phyloP scores from a whole-genome alignment of 2,888 invertebrate species.

The Lacanobia wlatinum region DNA sequence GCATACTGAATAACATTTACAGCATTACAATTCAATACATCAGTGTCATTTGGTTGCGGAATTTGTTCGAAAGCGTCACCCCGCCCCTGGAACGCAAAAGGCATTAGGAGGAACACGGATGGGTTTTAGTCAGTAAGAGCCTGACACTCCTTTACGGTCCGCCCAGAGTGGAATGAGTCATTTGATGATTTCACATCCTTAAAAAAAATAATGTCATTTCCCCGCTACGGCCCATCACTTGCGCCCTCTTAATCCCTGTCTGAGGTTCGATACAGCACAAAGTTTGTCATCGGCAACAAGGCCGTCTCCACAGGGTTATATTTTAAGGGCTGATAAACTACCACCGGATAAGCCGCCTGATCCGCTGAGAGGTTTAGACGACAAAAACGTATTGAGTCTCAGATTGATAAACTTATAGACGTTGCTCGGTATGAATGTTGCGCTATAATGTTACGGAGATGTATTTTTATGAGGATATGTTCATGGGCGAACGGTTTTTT shows the following conservation, averaged over 20 bases:
- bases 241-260: constrained; percentile 56
- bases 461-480: neutral
- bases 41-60: too few relatives aligned
- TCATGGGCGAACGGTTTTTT: neutral
- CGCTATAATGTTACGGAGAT: neutral
- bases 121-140: too few relatives aligned
- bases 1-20: too few relatives aligned
- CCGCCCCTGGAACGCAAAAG: too few relatives aligned
- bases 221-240: constrained; percentile 51
- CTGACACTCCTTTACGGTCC: too few relatives aligned
- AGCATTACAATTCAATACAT: too few relatives aligned
- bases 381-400: constrained; percentile 41
- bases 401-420: constrained; percentile 30
- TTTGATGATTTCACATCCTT: too few relatives aligned
- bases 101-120: too few relatives aligned
- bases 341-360: constrained; percentile 51
- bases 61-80: too few relatives aligned
- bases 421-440: constrained; percentile 23
- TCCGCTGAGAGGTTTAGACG: constrained; percentile 50
- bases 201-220: neutral
- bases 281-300: constrained; percentile 75
- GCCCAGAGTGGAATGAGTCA: too few relatives aligned
- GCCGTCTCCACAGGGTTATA: constrained; percentile 51
- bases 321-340: constrained; percentile 59
- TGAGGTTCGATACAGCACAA: constrained; percentile 72